These are phyloP conservation scores for Solen grandis DNA, from an alignment of 1,140 invertebrate genomes.

Conservation along the genomic window DNA sequence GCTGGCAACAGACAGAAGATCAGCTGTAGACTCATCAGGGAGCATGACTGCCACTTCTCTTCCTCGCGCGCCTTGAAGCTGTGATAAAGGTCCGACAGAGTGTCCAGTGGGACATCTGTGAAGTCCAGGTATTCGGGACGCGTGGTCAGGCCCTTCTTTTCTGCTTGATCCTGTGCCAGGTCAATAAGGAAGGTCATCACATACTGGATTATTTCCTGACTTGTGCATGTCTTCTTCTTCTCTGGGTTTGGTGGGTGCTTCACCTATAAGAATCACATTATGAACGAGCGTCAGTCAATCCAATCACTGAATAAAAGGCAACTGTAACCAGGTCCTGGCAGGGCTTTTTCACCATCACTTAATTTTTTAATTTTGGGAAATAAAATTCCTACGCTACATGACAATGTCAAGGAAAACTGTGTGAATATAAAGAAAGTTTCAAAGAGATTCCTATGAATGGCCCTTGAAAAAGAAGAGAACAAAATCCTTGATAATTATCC, in stretches of 20 bases:
- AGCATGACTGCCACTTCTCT: conserved; percentile 69
- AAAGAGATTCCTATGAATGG: too few relatives aligned
- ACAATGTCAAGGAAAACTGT: too few relatives aligned
- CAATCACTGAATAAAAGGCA: too few relatives aligned
- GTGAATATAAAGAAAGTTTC: too few relatives aligned
- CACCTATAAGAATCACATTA: conserved; percentile 40
- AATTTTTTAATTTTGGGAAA: too few relatives aligned
- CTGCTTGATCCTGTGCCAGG: conserved; percentile 66
- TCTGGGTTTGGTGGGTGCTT: conserved; percentile 64
- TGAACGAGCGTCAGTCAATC: too few relatives aligned
- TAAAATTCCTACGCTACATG: too few relatives aligned
- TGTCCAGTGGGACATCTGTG: conserved; percentile 67
- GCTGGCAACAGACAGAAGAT: conserved; percentile 72
- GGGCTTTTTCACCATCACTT: too few relatives aligned
- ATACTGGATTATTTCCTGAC: conserved; percentile 66
- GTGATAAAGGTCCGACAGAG: conserved; percentile 71
- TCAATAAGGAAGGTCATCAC: conserved; percentile 70
- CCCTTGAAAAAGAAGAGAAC: too few relatives aligned
- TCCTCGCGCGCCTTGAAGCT: conserved; percentile 61
- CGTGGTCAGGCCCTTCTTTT: conserved; percentile 56
- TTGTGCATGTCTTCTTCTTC: conserved; percentile 56
- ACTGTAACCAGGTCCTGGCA: too few relatives aligned
- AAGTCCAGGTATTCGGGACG: conserved; percentile 72
- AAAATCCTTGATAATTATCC: too few relatives aligned
- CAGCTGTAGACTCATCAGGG: conserved; percentile 64